Base-by-base conservation (phyloP, 2,113 vertebrate species). In the Mixornis gularis region DNA sequence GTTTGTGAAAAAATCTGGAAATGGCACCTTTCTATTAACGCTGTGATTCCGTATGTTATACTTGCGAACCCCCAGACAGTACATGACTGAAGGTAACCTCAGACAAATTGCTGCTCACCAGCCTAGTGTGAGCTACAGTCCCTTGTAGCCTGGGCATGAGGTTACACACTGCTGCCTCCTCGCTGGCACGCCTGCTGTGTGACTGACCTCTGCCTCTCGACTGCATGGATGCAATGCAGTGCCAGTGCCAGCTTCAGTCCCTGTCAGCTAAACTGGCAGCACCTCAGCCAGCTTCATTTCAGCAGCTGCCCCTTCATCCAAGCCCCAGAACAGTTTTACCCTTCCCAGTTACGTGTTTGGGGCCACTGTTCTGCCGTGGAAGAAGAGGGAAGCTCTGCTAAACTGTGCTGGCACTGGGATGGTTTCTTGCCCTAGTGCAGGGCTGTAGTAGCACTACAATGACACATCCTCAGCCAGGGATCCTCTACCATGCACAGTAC, bases 391-490 rank as follows among this genome's bases (percentile, higher is more conserved):
- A 36, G 46, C 29, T 44, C 51, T 1, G 1, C 38, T 17, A 11
- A 58, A 26, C 15, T 0, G 0, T 0, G 0, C 38, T 38, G 22
- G 36, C 44, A 14, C n/a, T 56, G 46, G 15, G 6, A 41, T 56
- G 32, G 20, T 40, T 91, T 80, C 36, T 52, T 0, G 0, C 13
- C 13, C 44, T 9, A 19, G 8, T 43, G 30, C 64, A 58, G 51
- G 49, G 72, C 9, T 77, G 32, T 36, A 52, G 43, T 0, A 62
- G 29, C 1, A 0, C 43, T 49, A 5, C 19, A 36, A 30, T 1
- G 5, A 12, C 48, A 65, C 0, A 0, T 38, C 7, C 25, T 56
- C 56, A 60, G 29, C 32, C 36, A n/a, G 26, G 26, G 27, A 7
- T 80, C 9, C 29, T 84, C 56, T 55, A 12, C 13, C 24, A 32